phyloP scores from a whole-genome alignment of 2,113 vertebrate species.

The Electrona antarctica region DNA sequence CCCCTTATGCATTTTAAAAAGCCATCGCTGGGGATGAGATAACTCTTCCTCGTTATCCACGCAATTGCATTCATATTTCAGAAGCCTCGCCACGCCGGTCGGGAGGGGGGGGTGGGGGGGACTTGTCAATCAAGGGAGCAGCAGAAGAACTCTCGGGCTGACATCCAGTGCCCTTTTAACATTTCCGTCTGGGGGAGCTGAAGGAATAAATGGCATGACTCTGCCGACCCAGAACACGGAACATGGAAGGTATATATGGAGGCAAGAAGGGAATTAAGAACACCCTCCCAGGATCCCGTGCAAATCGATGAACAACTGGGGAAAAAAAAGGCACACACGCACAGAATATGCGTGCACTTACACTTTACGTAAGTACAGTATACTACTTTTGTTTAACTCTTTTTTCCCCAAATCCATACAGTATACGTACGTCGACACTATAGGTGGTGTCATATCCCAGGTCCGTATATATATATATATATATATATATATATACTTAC shows the following conservation, averaged over 20 bases:
- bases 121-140: slow-evolving; percentile 73
- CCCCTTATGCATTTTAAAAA: slow-evolving; percentile 4
- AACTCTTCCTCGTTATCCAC: slow-evolving; percentile 28
- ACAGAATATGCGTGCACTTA: too few relatives aligned
- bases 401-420: too few relatives aligned
- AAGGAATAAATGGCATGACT: slow-evolving; percentile 73
- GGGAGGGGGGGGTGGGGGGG: background rate
- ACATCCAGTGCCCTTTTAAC: slow-evolving; percentile 78
- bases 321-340: too few relatives aligned
- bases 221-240: slow-evolving; percentile 54
- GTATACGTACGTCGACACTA: too few relatives aligned
- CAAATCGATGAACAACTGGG: slow-evolving; percentile 55
- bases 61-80: slow-evolving; percentile 58
- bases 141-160: slow-evolving; percentile 64
- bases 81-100: slow-evolving; percentile 14
- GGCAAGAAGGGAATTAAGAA: slow-evolving; percentile 21
- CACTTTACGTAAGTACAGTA: too few relatives aligned
- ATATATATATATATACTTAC: too few relatives aligned
- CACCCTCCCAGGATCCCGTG: slow-evolving; percentile 60
- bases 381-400: too few relatives aligned
- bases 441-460: too few relatives aligned
- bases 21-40: background rate
- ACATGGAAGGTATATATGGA: slow-evolving; percentile 22
- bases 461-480: too few relatives aligned
- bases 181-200: slow-evolving; percentile 70